phyloP scores from a whole-genome alignment of 1,140 invertebrate genomes.

The Trichonephila inaurata region DNA sequence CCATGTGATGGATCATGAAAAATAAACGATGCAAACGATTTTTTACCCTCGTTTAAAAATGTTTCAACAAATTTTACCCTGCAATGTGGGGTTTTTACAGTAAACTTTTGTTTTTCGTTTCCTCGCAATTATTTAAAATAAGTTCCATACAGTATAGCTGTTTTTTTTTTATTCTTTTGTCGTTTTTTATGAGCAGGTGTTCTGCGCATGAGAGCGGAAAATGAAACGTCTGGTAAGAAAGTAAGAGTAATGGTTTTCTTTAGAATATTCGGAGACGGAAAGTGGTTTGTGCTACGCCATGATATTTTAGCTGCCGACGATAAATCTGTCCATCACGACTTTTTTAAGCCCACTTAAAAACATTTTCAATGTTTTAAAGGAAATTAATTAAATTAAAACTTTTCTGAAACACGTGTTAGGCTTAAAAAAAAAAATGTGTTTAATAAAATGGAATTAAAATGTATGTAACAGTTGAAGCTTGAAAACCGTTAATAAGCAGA shows the following conservation, averaged over 20 bases:
- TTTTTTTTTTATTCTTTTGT: not conserved
- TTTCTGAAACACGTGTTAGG: no score
- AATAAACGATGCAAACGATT: conserved; percentile 31
- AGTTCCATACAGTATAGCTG: not conserved
- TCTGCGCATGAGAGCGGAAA: not conserved
- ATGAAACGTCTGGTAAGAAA: conserved; percentile 15
- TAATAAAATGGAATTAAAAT: no score
- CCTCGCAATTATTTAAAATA: conserved; percentile 29
- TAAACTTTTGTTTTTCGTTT: conserved; percentile 7
- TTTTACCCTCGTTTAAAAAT: not conserved
- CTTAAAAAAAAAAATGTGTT: no score
- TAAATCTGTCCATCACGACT: conserved; percentile 10
- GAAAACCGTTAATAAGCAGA: no score
- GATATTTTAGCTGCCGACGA: not conserved
- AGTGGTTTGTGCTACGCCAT: not conserved
- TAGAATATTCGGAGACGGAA: not conserved
- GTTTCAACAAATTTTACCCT: not conserved
- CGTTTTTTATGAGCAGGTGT: conserved; percentile 3
- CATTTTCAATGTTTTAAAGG: not conserved
- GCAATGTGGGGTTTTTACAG: not conserved
- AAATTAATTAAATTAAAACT: not conserved
- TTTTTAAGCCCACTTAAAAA: not conserved
- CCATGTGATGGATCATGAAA: conserved; percentile 32
- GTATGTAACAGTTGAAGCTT: no score
- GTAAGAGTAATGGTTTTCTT: conserved; percentile 15